These are phyloP conservation scores for Chalcosyrphus nemorum DNA, from an alignment of 2,888 invertebrate species.

Conservation along the genomic window DNA sequence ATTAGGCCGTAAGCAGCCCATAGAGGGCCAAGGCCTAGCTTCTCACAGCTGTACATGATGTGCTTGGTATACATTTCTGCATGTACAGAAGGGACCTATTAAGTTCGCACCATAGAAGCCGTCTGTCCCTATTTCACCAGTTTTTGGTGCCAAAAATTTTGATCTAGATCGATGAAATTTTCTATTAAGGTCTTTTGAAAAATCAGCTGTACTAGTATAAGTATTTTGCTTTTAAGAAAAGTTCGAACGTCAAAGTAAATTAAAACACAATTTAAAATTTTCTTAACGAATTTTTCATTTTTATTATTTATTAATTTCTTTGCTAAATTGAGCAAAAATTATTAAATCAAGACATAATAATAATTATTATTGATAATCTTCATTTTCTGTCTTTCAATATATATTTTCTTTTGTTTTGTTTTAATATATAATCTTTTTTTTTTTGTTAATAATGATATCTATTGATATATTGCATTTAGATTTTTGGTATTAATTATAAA, in stretches of 20 bases:
- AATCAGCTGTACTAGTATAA: too few species aligned
- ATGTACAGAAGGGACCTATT: too few species aligned
- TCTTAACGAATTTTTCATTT: slow-evolving; percentile 81
- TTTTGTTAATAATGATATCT: slow-evolving; percentile 70
- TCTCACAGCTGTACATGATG: too few species aligned
- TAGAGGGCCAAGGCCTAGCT: too few species aligned
- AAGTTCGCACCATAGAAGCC: too few species aligned
- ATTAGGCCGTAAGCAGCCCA: too few species aligned
- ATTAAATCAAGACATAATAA: slow-evolving; percentile 76
- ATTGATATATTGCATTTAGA: slow-evolving; percentile 72
- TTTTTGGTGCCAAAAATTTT: too few species aligned
- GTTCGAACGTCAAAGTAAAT: neutral
- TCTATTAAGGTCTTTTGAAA: too few species aligned
- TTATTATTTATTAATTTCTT: slow-evolving; percentile 77
- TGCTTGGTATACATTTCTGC: too few species aligned
- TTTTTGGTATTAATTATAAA: slow-evolving; percentile 67
- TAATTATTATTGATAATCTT: slow-evolving; percentile 69
- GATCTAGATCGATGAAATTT: too few species aligned
- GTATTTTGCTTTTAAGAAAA: too few species aligned
- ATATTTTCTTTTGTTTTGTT: slow-evolving; percentile 50
- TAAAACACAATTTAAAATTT: slow-evolving; percentile 65
- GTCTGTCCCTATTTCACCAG: too few species aligned
- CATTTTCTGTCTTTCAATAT: slow-evolving; percentile 61
- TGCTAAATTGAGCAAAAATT: slow-evolving; percentile 82
- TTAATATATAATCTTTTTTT: slow-evolving; percentile 49